Percentiles rank a stretch among this genome's conserved stretches.
Evolutionary conservation across 2,113 vertebrate species (phyloP).

Genomic region (Albula glossodonta): DNA sequence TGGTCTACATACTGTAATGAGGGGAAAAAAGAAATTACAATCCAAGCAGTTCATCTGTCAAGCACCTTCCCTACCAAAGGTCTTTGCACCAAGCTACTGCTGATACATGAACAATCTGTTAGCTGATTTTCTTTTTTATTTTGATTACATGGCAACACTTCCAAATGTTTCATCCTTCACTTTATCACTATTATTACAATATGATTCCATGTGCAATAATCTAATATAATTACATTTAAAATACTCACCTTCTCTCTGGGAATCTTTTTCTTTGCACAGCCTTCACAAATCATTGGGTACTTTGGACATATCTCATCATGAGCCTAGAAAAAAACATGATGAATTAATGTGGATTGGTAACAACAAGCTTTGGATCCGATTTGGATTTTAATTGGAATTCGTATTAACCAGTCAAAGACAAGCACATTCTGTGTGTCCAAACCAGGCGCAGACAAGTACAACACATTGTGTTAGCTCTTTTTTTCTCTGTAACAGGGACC

Average conservation of each 20-base stretch:
- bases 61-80: background rate
- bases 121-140: background rate
- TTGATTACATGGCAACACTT: background rate
- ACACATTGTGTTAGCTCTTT: background rate
- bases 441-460: background rate
- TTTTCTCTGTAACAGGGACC: too few species aligned
- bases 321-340: slow-evolving; percentile 66
- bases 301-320: slow-evolving; percentile 90
- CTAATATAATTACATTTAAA: background rate
- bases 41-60: background rate
- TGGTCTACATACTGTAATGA: slow-evolving; percentile 88
- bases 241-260: slow-evolving; percentile 83
- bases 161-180: background rate
- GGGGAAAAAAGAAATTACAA: slow-evolving; percentile 22
- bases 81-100: background rate
- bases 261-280: slow-evolving; percentile 89
- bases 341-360: background rate
- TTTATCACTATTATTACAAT: background rate
- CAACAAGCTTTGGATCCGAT: too few species aligned
- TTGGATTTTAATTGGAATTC: too few species aligned
- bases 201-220: background rate
- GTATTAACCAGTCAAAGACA: background rate
- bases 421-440: background rate
- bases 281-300: slow-evolving; percentile 88
- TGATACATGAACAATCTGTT: too few species aligned